phyloP scores from a whole-genome alignment of 2,113 vertebrate species.

The Empidonax alnorum region DNA sequence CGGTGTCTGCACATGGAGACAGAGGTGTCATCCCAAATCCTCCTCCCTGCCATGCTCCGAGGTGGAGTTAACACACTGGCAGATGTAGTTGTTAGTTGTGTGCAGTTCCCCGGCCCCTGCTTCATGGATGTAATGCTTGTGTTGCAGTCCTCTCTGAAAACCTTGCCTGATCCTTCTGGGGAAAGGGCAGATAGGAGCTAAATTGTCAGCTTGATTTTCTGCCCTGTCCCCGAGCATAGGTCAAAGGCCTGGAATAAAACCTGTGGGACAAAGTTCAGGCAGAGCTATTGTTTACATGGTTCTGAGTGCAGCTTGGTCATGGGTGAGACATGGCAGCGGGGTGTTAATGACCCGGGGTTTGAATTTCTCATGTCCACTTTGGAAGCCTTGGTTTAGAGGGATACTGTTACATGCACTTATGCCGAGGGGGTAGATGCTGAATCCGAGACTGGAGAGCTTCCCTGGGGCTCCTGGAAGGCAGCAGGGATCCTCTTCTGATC shows the following conservation, averaged over 20 bases:
- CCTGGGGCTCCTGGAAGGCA: not conserved
- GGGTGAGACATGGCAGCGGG: not conserved
- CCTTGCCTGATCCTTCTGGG: not conserved
- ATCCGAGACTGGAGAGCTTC: not conserved
- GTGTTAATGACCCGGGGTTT: not conserved
- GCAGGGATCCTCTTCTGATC: not conserved
- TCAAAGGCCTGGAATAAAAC: constrained; percentile 40
- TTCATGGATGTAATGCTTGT: rapidly evolving
- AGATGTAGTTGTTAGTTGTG: rapidly evolving
- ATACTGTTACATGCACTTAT: not conserved
- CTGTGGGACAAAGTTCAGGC: constrained; percentile 37
- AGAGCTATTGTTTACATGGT: not conserved
- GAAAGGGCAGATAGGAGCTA: not conserved
- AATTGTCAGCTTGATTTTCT: not conserved
- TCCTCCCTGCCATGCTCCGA: rapidly evolving
- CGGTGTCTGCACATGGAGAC: rapidly evolving
- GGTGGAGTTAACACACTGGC: not conserved
- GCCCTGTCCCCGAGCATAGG: not conserved
- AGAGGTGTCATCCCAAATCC: rapidly evolving
- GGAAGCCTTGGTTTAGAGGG: not conserved
- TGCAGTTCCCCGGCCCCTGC: not conserved
- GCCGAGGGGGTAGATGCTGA: rapidly evolving
- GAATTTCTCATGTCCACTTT: not conserved
- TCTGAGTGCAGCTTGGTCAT: not conserved
- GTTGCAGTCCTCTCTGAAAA: constrained; percentile 2